phyloP scores from a whole-genome alignment of 2,113 vertebrate genomes.

The Pongo pygmaeus region DNA sequence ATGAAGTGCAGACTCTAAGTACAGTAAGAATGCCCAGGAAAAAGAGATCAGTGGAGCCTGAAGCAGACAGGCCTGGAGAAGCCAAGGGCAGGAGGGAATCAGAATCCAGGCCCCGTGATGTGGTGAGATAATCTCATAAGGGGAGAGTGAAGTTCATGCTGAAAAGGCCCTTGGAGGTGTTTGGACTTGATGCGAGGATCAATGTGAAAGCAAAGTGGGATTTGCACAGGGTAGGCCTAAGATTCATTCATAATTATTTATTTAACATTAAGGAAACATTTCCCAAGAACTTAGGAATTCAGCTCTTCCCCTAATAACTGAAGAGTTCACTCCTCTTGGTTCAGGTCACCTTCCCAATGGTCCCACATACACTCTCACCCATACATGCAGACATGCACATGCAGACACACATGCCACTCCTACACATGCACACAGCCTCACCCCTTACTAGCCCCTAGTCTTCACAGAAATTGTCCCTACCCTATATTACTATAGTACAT shows the following conservation, averaged over 20 bases:
- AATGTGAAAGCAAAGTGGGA: neutral
- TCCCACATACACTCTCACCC: neutral
- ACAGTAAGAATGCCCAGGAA: neutral
- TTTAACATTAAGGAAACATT: neutral
- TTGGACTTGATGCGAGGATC: neutral
- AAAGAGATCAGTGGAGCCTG: neutral
- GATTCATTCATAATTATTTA: neutral
- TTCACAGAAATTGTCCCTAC: neutral
- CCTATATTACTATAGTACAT: neutral
- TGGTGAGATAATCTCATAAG: neutral
- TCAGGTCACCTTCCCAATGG: neutral
- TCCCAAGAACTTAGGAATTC: neutral
- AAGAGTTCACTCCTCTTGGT: neutral
- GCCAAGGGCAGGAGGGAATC: neutral
- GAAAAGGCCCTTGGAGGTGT: neutral
- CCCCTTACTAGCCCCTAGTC: neutral
- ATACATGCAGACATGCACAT: neutral
- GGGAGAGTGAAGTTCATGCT: neutral
- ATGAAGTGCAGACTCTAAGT: no score
- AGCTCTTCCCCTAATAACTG: neutral
- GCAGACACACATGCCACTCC: neutral
- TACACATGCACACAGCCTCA: neutral
- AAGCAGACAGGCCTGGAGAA: neutral
- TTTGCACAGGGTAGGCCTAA: neutral
- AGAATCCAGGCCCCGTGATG: neutral